These are phyloP conservation scores for Muricea muricata DNA, from an alignment of 92 coral and sea anemone genomes.

Conservation along the genomic window DNA sequence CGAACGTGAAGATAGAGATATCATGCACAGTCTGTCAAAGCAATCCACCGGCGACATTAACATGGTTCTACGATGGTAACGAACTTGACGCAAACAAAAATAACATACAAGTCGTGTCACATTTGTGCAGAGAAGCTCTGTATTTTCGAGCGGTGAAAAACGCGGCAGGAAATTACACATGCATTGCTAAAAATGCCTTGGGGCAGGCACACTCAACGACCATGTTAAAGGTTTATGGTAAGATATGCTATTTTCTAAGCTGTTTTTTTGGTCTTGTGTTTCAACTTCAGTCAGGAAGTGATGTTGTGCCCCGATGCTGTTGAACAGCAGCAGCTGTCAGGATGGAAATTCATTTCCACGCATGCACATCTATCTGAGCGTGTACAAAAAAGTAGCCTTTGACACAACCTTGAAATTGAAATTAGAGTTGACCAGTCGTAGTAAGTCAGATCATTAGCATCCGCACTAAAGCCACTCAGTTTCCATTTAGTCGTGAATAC, in stretches of 20 bases:
- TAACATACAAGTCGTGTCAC: not conserved
- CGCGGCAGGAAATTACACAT: not conserved
- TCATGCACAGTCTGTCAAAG: not conserved
- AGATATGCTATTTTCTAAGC: not conserved
- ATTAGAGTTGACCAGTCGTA: too few relatives aligned
- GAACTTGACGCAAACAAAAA: not conserved
- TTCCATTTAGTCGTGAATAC: too few relatives aligned
- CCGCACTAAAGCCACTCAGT: too few relatives aligned
- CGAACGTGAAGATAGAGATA: too few relatives aligned
- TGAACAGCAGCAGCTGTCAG: too few relatives aligned
- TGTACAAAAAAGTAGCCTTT: too few relatives aligned
- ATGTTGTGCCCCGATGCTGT: too few relatives aligned
- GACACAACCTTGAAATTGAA: too few relatives aligned
- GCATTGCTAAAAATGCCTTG: not conserved
- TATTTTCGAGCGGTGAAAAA: not conserved
- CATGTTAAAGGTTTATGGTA: not conserved
- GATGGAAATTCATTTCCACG: too few relatives aligned
- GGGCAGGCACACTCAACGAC: slow-evolving; percentile 5
- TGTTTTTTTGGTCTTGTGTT: not conserved
- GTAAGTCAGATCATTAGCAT: too few relatives aligned
- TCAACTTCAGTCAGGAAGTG: too few relatives aligned
- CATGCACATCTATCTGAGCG: too few relatives aligned
- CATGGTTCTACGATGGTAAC: not conserved
- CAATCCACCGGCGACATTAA: not conserved
- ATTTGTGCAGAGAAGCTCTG: not conserved